These are phyloP conservation scores for Incurvaria masculella DNA, from an alignment of 2,888 invertebrate genomes.

Conservation along the genomic window DNA sequence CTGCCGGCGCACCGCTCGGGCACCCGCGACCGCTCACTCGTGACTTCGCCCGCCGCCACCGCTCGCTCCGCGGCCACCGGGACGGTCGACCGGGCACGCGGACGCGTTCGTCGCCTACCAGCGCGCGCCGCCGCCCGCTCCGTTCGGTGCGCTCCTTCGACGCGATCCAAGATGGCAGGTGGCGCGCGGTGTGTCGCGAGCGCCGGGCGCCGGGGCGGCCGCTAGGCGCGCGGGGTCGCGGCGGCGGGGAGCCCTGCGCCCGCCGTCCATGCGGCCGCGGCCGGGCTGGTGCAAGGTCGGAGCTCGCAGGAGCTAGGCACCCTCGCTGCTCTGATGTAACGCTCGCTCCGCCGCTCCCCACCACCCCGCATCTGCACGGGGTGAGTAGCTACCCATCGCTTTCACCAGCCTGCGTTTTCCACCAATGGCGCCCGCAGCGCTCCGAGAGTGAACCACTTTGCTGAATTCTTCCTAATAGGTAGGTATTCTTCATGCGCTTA, in stretches of 20 bases:
- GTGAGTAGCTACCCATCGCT: background rate
- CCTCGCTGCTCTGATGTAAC: background rate
- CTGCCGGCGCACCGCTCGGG: conserved; percentile 43
- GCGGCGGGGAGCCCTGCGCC: conserved; percentile 31
- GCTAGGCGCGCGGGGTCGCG: conserved; percentile 26
- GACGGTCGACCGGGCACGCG: conserved; percentile 13
- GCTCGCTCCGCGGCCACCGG: conserved; percentile 27
- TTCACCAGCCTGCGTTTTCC: background rate
- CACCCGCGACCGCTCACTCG: conserved; percentile 41
- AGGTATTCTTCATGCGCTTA: too few species aligned
- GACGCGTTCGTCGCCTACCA: background rate
- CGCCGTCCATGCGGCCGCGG: conserved; percentile 12
- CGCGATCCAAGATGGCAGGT: conserved; percentile 41
- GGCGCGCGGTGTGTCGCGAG: conserved; percentile 24
- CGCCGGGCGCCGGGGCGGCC: conserved; percentile 29
- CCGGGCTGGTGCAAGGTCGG: background rate
- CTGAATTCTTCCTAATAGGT: too few species aligned
- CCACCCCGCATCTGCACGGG: background rate
- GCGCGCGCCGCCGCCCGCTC: background rate
- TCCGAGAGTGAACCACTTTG: too few species aligned
- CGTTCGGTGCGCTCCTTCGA: background rate
- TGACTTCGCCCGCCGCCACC: conserved; percentile 41
- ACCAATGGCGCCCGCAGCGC: too few species aligned
- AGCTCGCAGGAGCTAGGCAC: background rate
- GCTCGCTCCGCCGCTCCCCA: background rate